phyloP scores from a whole-genome alignment of 2,797 vertebrate genomes.

The Notolepis coatsorum region DNA sequence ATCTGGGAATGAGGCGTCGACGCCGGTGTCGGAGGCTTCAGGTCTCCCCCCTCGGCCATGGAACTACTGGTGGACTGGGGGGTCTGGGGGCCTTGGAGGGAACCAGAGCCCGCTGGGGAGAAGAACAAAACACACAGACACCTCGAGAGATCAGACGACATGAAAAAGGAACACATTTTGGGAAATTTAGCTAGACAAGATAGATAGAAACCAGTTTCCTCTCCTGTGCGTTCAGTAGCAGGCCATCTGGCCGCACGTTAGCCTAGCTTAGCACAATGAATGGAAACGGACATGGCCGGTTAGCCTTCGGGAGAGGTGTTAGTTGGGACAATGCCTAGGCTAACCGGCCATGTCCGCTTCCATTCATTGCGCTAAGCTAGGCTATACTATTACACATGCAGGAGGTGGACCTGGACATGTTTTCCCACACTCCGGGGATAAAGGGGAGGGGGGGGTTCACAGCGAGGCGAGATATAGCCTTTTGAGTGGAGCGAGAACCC shows the following conservation, averaged over 20 bases:
- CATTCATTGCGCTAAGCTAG: no score
- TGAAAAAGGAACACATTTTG: neutral
- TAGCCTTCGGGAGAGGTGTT: no score
- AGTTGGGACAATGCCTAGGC: no score
- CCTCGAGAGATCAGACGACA: neutral
- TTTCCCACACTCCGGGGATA: neutral
- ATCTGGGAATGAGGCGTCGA: constrained; percentile 98
- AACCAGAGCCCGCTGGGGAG: constrained; percentile 94
- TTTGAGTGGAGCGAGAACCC: constrained; percentile 18
- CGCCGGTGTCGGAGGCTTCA: constrained; percentile 97
- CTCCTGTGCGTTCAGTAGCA: no score
- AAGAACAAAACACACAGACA: constrained; percentile 17
- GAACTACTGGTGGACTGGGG: constrained; percentile 99
- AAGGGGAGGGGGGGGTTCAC: constrained; percentile 31
- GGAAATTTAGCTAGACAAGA: no score
- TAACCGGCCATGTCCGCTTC: no score
- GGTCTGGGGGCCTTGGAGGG: constrained; percentile 98
- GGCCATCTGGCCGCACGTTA: no score
- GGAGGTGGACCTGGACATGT: no score
- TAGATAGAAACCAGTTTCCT: neutral
- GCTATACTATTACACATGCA: no score
- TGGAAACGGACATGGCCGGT: no score
- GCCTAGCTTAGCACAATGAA: no score
- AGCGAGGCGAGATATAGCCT: constrained; percentile 14
- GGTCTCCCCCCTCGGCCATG: constrained; percentile 97